Evolutionary conservation across 1,140 invertebrate genomes (phyloP), one percentile per base, ranked within the genome.

Genomic region (Drosophila ironensis): DNA sequence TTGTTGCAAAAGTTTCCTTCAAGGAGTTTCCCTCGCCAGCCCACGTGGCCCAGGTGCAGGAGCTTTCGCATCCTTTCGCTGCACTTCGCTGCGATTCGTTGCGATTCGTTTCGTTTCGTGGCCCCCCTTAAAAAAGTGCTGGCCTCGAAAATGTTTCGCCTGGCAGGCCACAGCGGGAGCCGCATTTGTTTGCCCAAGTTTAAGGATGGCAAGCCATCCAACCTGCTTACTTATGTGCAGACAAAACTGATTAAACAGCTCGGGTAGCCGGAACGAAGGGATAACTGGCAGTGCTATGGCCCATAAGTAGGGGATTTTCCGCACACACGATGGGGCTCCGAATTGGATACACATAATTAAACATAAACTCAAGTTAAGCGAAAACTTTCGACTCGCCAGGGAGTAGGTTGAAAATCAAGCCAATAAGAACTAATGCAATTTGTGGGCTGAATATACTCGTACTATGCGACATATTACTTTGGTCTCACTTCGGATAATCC

Each of bases 71-170:
- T 37, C 22, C 20, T 37, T n/a, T n/a, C n/a, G n/a, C n/a, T n/a
- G n/a, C n/a, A n/a, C n/a, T n/a, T n/a, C n/a, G n/a, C n/a, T n/a
- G n/a, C n/a, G n/a, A n/a, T n/a, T n/a, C n/a, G n/a, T n/a, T n/a
- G n/a, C n/a, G n/a, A n/a, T n/a, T n/a, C n/a, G n/a, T n/a, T n/a
- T n/a, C n/a, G n/a, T n/a, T n/a, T n/a, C n/a, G n/a, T n/a, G n/a
- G n/a, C n/a, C 9, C 3, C 7, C 25, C 6, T 9, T 27, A 27
- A 9, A 27, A 27, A 7, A 25, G 5, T 33, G 30, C 51, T 68
- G 64, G 63, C 64, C 64, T 68, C 64, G 64, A 68, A 68, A 68
- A 56, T 68, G 50, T 38, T 64, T 52, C 54, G n/a, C n/a, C n/a
- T n/a, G n/a, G n/a, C n/a, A n/a, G n/a, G n/a, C n/a, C n/a, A n/a